Conservation (phyloP, 2,113 vertebrate species). For the Corydoras maculifer region DNA sequence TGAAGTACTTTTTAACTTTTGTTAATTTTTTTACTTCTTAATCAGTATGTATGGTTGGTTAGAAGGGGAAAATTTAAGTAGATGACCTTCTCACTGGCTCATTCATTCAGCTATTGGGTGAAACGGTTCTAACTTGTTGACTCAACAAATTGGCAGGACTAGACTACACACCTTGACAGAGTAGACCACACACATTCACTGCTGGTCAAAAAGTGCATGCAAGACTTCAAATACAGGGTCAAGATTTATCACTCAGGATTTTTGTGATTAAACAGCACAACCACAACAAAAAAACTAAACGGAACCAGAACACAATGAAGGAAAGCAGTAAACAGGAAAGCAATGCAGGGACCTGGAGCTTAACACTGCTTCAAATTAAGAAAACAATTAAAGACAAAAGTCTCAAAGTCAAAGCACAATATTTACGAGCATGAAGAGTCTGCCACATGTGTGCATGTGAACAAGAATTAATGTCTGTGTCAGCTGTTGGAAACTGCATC, state of each 20-base stretch:
- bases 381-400: conserved; percentile 3
- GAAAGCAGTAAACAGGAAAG: not conserved
- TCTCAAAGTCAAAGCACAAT: not conserved
- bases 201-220: not conserved
- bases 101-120: conserved; percentile 12
- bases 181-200: not conserved
- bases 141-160: conserved; percentile 11
- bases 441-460: conserved; percentile 17
- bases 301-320: not conserved
- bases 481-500: not conserved
- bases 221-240: not conserved
- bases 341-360: conserved; percentile 1
- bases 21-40: too few species aligned
- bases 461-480: conserved; percentile 10
- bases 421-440: conserved; percentile 3
- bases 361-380: conserved; percentile 8
- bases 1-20: too few species aligned
- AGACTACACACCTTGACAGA: conserved; percentile 15
- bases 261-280: not conserved
- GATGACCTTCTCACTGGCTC: not conserved
- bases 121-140: not conserved
- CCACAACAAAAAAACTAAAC: not conserved
- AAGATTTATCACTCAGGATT: not conserved
- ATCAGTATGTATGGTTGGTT: not conserved
- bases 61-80: not conserved